Conservation (phyloP, 2,888 invertebrate genomes). For the Charanyca ferruginea region DNA sequence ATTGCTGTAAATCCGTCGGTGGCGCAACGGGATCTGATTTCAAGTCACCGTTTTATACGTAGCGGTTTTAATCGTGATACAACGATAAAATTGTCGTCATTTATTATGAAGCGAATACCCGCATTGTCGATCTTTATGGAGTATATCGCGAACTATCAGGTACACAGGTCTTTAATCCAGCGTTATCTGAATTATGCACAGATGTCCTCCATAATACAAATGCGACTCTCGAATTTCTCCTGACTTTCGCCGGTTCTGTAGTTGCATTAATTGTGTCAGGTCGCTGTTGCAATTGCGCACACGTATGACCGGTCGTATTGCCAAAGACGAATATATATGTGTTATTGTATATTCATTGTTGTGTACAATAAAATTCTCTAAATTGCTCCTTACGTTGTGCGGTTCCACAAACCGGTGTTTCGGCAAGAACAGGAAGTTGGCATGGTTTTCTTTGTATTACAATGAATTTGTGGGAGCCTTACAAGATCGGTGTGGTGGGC, state of each 20-base stretch:
- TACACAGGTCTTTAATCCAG: constrained; percentile 44
- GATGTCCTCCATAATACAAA: constrained; percentile 58
- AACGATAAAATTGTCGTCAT: constrained; percentile 50
- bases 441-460: constrained; percentile 68
- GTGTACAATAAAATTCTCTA: constrained; percentile 64
- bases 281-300: constrained; percentile 68
- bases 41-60: constrained; percentile 61
- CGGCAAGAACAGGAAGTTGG: constrained; percentile 68
- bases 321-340: constrained; percentile 53
- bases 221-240: constrained; percentile 78
- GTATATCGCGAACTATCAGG: constrained; percentile 24
- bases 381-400: constrained; percentile 59
- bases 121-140: constrained; percentile 44
- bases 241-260: constrained; percentile 76
- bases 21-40: constrained; percentile 72
- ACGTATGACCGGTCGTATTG: constrained; percentile 70
- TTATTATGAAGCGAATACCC: constrained; percentile 42
- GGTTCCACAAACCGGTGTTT: constrained; percentile 63
- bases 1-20: constrained; percentile 75
- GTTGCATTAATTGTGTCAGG: constrained; percentile 74
- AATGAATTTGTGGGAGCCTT: constrained; percentile 62
- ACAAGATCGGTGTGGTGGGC: constrained; percentile 64
- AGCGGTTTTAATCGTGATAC: constrained; percentile 58
- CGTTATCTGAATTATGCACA: constrained; percentile 56
- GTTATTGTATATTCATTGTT: constrained; percentile 65